Evolutionary conservation across 2,888 invertebrate genomes (phyloP).

Genomic region (Drosophila percnosoma): DNA sequence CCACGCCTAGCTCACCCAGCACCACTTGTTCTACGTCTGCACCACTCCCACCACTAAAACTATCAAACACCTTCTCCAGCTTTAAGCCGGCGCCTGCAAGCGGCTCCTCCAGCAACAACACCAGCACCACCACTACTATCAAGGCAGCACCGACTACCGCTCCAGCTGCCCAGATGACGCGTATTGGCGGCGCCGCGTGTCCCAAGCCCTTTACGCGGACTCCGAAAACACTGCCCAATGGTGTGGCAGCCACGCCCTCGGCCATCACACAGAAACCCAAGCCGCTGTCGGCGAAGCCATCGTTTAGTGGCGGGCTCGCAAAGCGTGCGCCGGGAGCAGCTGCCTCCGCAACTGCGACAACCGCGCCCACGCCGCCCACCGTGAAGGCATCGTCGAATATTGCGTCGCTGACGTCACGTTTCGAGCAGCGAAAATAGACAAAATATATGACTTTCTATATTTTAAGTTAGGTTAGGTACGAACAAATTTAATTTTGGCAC

Average conservation of each 20-base stretch:
- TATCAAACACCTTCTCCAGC: constrained; percentile 78
- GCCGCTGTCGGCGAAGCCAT: constrained; percentile 81
- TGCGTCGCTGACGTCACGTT: constrained; percentile 80
- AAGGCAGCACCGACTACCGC: constrained; percentile 16
- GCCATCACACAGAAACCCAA: constrained; percentile 81
- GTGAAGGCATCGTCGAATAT: constrained; percentile 73
- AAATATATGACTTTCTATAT: constrained; percentile 33
- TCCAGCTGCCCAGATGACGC: constrained; percentile 38
- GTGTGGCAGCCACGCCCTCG: constrained; percentile 62
- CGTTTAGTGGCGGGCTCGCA: constrained; percentile 67
- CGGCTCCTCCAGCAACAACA: constrained; percentile 17
- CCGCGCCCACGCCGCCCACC: constrained; percentile 74
- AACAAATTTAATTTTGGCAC: constrained; percentile 61
- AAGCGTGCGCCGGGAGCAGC: constrained; percentile 54
- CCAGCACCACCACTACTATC: constrained; percentile 29
- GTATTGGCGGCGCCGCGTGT: constrained; percentile 51
- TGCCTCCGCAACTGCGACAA: constrained; percentile 41
- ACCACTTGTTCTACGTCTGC: constrained; percentile 59
- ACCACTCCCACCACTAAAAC: constrained; percentile 41
- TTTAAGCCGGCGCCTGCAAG: constrained; percentile 78
- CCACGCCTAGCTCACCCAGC: constrained; percentile 54
- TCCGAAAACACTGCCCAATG: constrained; percentile 74
- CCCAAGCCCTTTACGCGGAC: constrained; percentile 73
- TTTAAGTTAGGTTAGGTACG: constrained; percentile 57
- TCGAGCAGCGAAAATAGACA: constrained; percentile 71